Evolutionary conservation across 30 jellyfish, hydroid and myxozoan genomes (phyloP), one percentile per base, ranked within the genome.

Genomic region (Turritopsis rubra): DNA sequence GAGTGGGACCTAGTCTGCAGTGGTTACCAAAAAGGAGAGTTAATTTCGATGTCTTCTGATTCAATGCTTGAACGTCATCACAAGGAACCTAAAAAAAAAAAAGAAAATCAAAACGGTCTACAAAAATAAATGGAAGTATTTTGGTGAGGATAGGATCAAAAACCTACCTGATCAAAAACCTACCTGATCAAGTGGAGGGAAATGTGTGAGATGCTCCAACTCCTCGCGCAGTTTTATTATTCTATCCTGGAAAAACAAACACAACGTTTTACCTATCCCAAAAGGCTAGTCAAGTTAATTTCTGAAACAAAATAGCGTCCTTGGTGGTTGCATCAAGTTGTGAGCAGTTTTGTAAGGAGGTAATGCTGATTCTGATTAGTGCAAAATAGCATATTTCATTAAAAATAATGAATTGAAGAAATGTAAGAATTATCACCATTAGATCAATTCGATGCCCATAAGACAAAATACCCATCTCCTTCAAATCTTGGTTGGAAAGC

Each of bases 391-490:
- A n/a, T n/a, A n/a, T n/a, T n/a, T n/a, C n/a, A n/a, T n/a, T n/a
- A n/a, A n/a, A n/a, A n/a, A n/a, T n/a, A n/a, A n/a, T n/a, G n/a
- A n/a, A n/a, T n/a, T n/a, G n/a, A n/a, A n/a, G n/a, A n/a, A n/a
- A n/a, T n/a, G n/a, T n/a, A n/a, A n/a, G n/a, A n/a, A n/a, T 7
- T 66, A 91, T 74, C 53, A 89, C 96, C 52, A 84, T 73, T 8
- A 89, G 83, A 82, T 89, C 96, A 91, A 89, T 89, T 23, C 96
- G 88, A 70, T 89, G 96, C 8, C 96, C 96, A 73, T 85, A 89
- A n/a, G 96, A 89, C 53, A 83, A 82, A 29, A 89, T 89, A 1
- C 91, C 94, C 84, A 89, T 85, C 81, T 85, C 91, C 79, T 89
- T 89, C 66, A 89, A 81, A 70, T 89, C 90, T 18, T 85, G 92